Evolutionary conservation across 2,888 invertebrate species (phyloP), one percentile per base, ranked within the genome.

Genomic region (Congeria kusceri): DNA sequence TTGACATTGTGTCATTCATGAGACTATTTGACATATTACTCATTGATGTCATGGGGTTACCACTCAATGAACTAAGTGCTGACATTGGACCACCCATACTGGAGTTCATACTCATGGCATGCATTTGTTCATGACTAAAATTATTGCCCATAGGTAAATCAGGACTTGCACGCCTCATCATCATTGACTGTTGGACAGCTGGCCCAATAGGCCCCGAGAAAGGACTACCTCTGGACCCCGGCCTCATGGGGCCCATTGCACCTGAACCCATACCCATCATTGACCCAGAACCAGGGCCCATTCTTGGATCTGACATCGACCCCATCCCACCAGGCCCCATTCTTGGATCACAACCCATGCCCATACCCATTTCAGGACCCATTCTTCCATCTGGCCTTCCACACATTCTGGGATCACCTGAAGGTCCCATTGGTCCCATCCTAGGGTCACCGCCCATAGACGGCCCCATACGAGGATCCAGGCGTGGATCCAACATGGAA

Each of bases 1-100:
- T 86, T 25, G 81, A 82, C 65, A 39, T 39, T 3, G 39, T 7
- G 39, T 86, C 86, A 71, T 75, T 80, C 83, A 85, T 86, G 75
- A 83, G 80, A 83, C 85, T 84, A 67, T 86, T 86, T 29, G 84
- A 86, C 84, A 89, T 88, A 49, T 86, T 88, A 29, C 87, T 86
- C 87, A 88, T 87, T 18, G 85, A 83, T 13, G 81, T 77, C 84
- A 80, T 87, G 15, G 83, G 72, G 46, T 84, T 84, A 25, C 83
- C 83, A 72, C 81, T 83, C 78, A 85, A 80, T 18, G 77, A 78
- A 4, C 82, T 77, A 5, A 80, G 67, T 27, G 81, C 83, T 20
- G 79, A 75, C 84, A 83, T 76, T 29, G 68, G 75, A 57, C 67
- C 67, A 46, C 62, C 72, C 76, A 80, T 76, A 53, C 62, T 73